Conservation (phyloP, 2,797 vertebrate species). For the Lindbergichthys nudifrons region DNA sequence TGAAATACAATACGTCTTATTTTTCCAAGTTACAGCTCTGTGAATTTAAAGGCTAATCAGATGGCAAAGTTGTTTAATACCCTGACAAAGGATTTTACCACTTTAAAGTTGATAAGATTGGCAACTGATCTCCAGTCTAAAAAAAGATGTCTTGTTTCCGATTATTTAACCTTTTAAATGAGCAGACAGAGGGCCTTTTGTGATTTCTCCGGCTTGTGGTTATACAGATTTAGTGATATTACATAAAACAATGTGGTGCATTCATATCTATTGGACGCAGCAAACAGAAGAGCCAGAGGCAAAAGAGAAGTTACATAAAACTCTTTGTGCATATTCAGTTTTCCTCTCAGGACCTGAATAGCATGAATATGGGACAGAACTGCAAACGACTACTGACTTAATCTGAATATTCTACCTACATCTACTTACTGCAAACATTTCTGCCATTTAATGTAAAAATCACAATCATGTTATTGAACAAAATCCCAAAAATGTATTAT, state of each 20-base stretch:
- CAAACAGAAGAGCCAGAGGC: background rate
- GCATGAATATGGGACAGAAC: background rate
- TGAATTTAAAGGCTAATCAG: background rate
- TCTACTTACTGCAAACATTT: too few relatives aligned
- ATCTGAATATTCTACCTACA: too few relatives aligned
- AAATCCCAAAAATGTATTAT: too few relatives aligned
- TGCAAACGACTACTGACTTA: too few relatives aligned
- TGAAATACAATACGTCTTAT: too few relatives aligned
- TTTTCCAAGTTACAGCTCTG: too few relatives aligned
- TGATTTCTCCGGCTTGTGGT: conserved; percentile 2
- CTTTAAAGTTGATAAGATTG: background rate
- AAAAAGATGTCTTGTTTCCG: background rate
- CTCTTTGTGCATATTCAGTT: background rate
- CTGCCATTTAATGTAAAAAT: too few relatives aligned
- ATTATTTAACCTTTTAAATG: conserved; percentile 1
- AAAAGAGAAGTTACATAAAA: background rate
- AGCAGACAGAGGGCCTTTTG: background rate
- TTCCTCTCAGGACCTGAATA: background rate
- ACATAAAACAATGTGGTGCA: background rate
- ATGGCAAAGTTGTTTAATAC: background rate
- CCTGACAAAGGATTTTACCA: background rate
- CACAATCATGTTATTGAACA: too few relatives aligned
- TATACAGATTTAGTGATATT: conserved; percentile 15
- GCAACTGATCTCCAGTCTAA: background rate
- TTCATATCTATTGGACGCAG: conserved; percentile 8